A percentile compares a stretch with the other conserved stretches of the same genome.
Conservation (phyloP, 37 sponge, comb jelly and placozoan genomes). For the Crambe crambe region DNA sequence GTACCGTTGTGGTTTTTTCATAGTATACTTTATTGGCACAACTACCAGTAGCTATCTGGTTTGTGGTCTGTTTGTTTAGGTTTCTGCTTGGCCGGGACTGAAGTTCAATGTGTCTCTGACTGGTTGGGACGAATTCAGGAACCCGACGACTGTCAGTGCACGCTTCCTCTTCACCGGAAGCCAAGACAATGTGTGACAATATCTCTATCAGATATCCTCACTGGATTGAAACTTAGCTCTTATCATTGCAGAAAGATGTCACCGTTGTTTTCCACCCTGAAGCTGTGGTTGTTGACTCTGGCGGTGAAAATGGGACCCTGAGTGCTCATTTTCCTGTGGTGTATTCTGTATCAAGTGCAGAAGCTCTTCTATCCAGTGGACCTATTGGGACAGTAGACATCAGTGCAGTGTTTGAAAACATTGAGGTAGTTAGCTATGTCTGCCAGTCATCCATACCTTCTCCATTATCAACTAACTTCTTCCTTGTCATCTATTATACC, state of each 20-base stretch:
- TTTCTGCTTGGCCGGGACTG: slow-evolving; percentile 52
- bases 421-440: too few relatives aligned
- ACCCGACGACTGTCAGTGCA: slow-evolving; percentile 31
- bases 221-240: neutral
- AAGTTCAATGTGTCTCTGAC: slow-evolving; percentile 12
- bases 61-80: slow-evolving; percentile 5
- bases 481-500: too few relatives aligned
- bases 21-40: too few relatives aligned
- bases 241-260: neutral
- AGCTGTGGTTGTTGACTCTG: slow-evolving; percentile 25
- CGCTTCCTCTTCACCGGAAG: neutral
- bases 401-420: neutral
- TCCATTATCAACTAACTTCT: too few relatives aligned
- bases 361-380: neutral
- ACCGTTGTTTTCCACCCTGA: slow-evolving; percentile 10
- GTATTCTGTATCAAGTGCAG: slow-evolving; percentile 6
- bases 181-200: too few relatives aligned
- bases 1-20: too few relatives aligned
- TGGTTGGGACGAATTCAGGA: slow-evolving; percentile 40
- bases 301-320: neutral
- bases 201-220: neutral
- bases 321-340: neutral
- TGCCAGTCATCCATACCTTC: too few relatives aligned
- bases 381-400: slow-evolving; percentile 4
- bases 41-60: too few relatives aligned